phyloP scores from a whole-genome alignment of 2,113 vertebrate species.

The Lynx canadensis region DNA sequence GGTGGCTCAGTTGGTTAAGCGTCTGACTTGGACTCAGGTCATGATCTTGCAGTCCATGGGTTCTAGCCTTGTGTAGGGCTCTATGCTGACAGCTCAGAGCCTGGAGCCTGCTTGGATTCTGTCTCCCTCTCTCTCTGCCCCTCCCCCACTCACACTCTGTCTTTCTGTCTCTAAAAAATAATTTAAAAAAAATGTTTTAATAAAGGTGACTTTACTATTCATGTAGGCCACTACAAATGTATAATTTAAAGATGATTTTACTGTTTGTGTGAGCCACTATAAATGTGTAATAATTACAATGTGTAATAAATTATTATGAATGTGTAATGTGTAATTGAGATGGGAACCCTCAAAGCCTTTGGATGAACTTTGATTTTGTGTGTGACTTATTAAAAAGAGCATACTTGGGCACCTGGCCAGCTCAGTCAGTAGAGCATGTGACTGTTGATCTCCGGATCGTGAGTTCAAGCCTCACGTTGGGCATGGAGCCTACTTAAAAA shows the following conservation, averaged over 20 bases:
- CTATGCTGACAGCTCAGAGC: too few species aligned
- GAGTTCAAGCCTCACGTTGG: background rate
- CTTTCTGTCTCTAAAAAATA: too few species aligned
- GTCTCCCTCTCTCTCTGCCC: too few species aligned
- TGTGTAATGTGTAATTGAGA: background rate
- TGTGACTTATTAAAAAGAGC: background rate
- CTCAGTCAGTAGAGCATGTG: background rate
- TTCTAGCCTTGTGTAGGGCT: too few species aligned
- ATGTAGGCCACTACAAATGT: background rate
- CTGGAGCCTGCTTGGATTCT: too few species aligned
- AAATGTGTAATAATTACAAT: background rate
- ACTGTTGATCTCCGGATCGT: background rate
- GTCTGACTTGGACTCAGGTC: too few species aligned
- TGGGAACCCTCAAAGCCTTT: constrained; percentile 18
- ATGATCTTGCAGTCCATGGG: too few species aligned
- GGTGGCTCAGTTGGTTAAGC: too few species aligned
- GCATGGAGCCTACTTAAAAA: background rate
- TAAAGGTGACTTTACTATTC: background rate
- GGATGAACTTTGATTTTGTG: background rate
- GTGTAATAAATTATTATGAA: too few species aligned
- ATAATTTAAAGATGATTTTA: background rate
- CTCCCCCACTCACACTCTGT: too few species aligned
- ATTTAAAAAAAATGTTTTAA: too few species aligned
- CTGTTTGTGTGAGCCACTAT: background rate
- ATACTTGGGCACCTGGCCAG: background rate